Evolutionary conservation across 2,797 vertebrate genomes (phyloP), one percentile per base, ranked within the genome.

Genomic region (Dryobates pubescens): DNA sequence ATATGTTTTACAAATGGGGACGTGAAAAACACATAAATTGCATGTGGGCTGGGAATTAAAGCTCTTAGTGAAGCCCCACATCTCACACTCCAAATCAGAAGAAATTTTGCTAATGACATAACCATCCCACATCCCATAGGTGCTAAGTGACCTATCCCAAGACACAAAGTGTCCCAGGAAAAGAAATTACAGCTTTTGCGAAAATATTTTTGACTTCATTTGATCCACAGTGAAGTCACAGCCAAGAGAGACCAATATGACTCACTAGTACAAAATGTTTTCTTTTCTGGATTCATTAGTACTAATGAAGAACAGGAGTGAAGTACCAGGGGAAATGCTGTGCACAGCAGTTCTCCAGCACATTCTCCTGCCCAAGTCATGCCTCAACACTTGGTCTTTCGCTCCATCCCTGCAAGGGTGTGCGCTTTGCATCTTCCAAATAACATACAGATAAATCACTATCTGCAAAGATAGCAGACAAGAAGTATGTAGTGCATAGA

Each of bases 231-330:
- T 43, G 61, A 95, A 94, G 82, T 82, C 85, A 88, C 73, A 83
- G 90, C 74, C 90, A 71, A 81, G 87, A 71, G 79, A 93, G 82
- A 91, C 72, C 77, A 69, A 75, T 63, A 70, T 92, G 93, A 94
- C 47, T 92, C 84, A 87, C 78, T 45, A 67, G 76, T 51, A 96
- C 76, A 82, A 86, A 95, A 92, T 86, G 90, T 87, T 92, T 87
- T 63, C 71, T 82, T 93, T 95, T 90, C 53, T 85, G 86, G 89
- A 59, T 94, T 93, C 86, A 86, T 95, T 95, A 96, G 89, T 65
- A 65, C 76, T 93, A 96, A 94, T 90, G 93, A 94, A 94, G 92
- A 95, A 82, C 92, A 96, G 94, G 92, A 90, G 91, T 86, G 75
- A 87, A 76, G 56, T 82, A 95, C 56, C 86, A 57, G 75, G 91